Conservation (phyloP, 2,113 vertebrate species). For the Chlamydotis undulata region DNA sequence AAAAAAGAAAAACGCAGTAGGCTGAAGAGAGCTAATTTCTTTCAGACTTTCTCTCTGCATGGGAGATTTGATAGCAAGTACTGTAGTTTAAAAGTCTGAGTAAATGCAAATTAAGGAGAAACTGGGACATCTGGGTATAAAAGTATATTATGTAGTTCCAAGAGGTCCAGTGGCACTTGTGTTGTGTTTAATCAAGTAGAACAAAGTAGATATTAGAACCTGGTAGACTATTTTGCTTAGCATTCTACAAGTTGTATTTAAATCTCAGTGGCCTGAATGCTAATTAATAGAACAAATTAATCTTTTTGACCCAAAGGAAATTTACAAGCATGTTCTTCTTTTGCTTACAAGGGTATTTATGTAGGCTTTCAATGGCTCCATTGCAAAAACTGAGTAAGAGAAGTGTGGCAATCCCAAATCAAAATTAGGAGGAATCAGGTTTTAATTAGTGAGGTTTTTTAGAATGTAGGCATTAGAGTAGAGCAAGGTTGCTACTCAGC, state of each 20-base stretch:
- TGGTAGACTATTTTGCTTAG: slow-evolving; percentile 59
- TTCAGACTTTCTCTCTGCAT: slow-evolving; percentile 8
- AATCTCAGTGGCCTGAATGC: slow-evolving; percentile 40
- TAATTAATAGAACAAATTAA: slow-evolving; percentile 62
- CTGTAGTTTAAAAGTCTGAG: slow-evolving; percentile 19
- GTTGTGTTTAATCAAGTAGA: slow-evolving; percentile 63
- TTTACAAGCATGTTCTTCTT: slow-evolving; percentile 51
- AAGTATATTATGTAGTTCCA: slow-evolving; percentile 56
- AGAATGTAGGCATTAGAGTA: slow-evolving; percentile 3
- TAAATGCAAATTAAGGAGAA: slow-evolving; percentile 63
- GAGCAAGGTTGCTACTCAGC: background rate
- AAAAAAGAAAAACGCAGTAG: background rate
- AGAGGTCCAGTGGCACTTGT: slow-evolving; percentile 54
- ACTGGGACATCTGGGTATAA: slow-evolving; percentile 47
- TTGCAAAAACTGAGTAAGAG: background rate
- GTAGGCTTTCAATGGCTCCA: slow-evolving; percentile 20
- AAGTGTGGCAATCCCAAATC: background rate
- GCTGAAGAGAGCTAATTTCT: background rate
- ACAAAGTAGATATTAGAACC: slow-evolving; percentile 51
- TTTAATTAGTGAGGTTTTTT: slow-evolving; percentile 29
- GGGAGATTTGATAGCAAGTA: slow-evolving; percentile 23
- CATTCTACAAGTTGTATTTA: slow-evolving; percentile 51
- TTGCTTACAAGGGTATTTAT: slow-evolving; percentile 52
- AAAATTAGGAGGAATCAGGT: background rate
- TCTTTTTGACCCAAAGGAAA: slow-evolving; percentile 69